phyloP scores from a whole-genome alignment of 2,797 vertebrate species.

The Sebastes alutus region DNA sequence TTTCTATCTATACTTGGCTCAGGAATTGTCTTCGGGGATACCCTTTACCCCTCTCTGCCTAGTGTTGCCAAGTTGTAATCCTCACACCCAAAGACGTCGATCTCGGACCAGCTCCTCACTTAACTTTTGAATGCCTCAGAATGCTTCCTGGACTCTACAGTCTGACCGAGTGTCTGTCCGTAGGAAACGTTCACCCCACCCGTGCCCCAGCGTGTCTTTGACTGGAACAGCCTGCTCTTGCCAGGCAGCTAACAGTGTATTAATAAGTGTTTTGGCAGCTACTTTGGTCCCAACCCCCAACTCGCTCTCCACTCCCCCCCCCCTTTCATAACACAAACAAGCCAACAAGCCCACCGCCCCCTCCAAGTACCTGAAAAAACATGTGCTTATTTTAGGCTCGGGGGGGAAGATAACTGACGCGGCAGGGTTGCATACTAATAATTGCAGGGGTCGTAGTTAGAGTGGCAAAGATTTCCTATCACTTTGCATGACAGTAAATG shows the following conservation, averaged over 20 bases:
- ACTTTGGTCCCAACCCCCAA: constrained; percentile 60
- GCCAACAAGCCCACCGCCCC: constrained; percentile 15
- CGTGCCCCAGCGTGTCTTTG: constrained; percentile 45
- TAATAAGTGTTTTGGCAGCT: constrained; percentile 77
- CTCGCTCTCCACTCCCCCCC: constrained; percentile 6
- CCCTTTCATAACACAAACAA: constrained; percentile 66
- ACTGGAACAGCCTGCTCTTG: constrained; percentile 72
- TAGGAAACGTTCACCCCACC: constrained; percentile 51
- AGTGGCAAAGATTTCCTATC: not conserved
- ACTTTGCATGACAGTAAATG: not conserved
- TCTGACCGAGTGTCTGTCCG: constrained; percentile 4
- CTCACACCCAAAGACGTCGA: constrained; percentile 11
- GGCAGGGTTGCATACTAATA: constrained; percentile 45
- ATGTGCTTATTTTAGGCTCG: constrained; percentile 57
- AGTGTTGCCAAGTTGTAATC: constrained; percentile 33
- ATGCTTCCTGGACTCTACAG: constrained; percentile 8
- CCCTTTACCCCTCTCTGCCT: not conserved
- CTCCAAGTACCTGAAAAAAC: constrained; percentile 29
- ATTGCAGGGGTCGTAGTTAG: not conserved
- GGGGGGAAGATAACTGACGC: constrained; percentile 31
- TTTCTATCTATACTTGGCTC: constrained; percentile 22
- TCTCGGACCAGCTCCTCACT: constrained; percentile 27
- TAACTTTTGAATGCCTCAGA: constrained; percentile 18
- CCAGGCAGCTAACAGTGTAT: constrained; percentile 78
- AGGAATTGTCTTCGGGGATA: constrained; percentile 35